A percentile compares a stretch with the other conserved stretches of the same genome.
Conservation (phyloP, 2,797 vertebrate genomes). For the Anguilla anguilla region DNA sequence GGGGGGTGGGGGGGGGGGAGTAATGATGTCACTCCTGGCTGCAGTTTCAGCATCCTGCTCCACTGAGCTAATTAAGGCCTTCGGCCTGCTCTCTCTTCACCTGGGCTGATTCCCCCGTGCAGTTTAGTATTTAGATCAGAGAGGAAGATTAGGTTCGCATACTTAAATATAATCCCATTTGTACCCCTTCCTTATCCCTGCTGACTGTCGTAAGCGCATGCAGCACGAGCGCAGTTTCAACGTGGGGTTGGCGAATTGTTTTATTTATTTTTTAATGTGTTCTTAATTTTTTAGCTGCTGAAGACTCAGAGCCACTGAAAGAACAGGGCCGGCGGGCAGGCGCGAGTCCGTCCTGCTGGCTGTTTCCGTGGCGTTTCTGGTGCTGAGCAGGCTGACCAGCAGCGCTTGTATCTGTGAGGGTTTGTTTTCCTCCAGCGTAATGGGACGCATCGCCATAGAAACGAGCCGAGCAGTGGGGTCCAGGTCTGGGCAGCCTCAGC, state of each 20-base stretch:
- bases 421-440: conserved; percentile 32
- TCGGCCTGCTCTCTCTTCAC: neutral
- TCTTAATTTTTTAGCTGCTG: neutral
- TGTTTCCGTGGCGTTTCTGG: neutral
- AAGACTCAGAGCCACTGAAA: neutral
- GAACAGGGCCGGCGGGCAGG: neutral
- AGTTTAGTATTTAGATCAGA: neutral
- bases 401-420: conserved; percentile 41
- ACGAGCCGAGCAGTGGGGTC: conserved; percentile 42
- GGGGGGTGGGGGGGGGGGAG: neutral
- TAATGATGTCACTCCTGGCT: neutral
- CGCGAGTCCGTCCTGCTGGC: neutral
- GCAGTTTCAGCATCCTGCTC: neutral
- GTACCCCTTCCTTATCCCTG: neutral
- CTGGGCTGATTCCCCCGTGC: conserved; percentile 2
- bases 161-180: neutral
- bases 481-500: conserved; percentile 32
- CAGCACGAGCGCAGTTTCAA: neutral
- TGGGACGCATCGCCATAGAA: conserved; percentile 55
- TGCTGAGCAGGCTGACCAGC: conserved; percentile 44
- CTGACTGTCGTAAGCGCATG: neutral
- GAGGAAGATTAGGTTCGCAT: neutral
- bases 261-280: neutral
- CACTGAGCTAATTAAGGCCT: neutral
- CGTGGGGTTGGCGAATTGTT: neutral